Evolutionary conservation across 2,113 vertebrate species (phyloP).

Genomic region (Psittacus erithacus): DNA sequence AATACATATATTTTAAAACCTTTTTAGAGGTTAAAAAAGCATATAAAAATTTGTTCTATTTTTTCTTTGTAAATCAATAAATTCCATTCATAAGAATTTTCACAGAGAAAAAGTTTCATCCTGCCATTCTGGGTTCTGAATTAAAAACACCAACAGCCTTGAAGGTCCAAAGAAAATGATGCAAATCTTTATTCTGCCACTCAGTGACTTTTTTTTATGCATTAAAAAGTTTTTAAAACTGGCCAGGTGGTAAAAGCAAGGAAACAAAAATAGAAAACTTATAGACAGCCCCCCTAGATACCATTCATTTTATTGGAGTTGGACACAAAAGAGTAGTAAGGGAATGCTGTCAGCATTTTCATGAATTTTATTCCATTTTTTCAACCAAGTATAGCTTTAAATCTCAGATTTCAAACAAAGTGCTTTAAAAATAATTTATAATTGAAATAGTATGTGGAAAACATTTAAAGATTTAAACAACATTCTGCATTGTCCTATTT

Average conservation of each 20-base stretch:
- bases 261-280: not conserved
- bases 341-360: not conserved
- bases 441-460: not conserved
- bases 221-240: not conserved
- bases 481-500: not conserved
- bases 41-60: not conserved
- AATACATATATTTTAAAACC: not conserved
- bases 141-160: not conserved
- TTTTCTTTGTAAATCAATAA: not conserved
- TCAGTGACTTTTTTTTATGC: not conserved
- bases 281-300: not conserved
- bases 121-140: not conserved
- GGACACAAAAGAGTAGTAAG: not conserved
- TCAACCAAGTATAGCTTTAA: not conserved
- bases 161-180: not conserved
- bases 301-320: not conserved
- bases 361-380: not conserved
- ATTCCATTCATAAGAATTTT: not conserved
- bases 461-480: not conserved
- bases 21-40: not conserved
- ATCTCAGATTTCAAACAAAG: not conserved
- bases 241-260: not conserved
- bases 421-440: not conserved
- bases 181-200: not conserved
- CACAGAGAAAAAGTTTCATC: not conserved